Percentiles rank a stretch among this genome's conserved stretches.
These are phyloP conservation scores for Napeogenes inachia DNA, from an alignment of 2,888 invertebrate genomes.

Conservation along the genomic window DNA sequence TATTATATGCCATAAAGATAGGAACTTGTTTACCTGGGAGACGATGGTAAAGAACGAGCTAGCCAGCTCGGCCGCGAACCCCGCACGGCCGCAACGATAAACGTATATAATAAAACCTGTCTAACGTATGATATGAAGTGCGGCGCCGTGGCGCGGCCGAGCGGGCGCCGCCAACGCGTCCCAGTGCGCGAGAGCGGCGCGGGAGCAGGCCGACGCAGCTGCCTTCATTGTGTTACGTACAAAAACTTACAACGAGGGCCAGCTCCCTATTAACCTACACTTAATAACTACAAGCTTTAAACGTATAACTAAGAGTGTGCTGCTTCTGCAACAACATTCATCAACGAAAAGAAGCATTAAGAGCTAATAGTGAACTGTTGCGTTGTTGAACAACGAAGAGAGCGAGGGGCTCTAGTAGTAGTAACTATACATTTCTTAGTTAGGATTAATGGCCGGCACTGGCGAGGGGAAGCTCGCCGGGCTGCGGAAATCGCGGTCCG, in stretches of 20 bases:
- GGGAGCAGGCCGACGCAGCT: conserved; percentile 44
- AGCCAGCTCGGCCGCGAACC: conserved; percentile 67
- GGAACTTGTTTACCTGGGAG: conserved; percentile 79
- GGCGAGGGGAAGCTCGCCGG: conserved; percentile 77
- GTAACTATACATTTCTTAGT: conserved; percentile 76
- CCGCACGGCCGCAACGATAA: conserved; percentile 68
- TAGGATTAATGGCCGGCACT: conserved; percentile 77
- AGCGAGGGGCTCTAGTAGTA: conserved; percentile 73
- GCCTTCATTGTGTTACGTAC: conserved; percentile 40
- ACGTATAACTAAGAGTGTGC: conserved; percentile 74
- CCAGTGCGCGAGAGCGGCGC: conserved; percentile 72
- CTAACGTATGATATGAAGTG: conserved; percentile 77
- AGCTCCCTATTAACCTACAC: conserved; percentile 69
- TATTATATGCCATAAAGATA: conserved; percentile 80
- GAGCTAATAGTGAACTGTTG: conserved; percentile 78
- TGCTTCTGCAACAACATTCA: conserved; percentile 63
- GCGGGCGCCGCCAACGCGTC: conserved; percentile 69
- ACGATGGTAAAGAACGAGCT: conserved; percentile 66
- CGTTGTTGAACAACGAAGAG: conserved; percentile 77
- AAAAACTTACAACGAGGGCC: conserved; percentile 51
- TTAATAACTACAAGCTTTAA: conserved; percentile 75
- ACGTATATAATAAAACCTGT: conserved; percentile 76
- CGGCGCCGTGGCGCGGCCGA: conserved; percentile 58
- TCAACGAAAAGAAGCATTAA: conserved; percentile 76
- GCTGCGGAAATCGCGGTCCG: conserved; percentile 77